Base-by-base conservation (phyloP, 2,113 vertebrate genomes). In the Camelus dromedarius region DNA sequence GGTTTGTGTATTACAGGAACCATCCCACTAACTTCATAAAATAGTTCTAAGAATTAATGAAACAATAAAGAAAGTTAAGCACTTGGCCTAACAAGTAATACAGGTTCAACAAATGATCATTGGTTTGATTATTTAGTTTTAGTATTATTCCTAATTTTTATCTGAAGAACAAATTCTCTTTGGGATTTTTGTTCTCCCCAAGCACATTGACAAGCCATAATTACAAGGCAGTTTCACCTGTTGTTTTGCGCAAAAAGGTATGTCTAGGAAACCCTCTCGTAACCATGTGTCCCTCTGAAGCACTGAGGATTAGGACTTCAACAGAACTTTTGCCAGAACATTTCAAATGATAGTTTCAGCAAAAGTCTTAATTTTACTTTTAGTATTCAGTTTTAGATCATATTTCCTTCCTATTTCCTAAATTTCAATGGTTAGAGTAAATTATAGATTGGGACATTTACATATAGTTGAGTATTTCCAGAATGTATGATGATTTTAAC, bases 331-430 rank as follows among this genome's bases (percentile, higher is more conserved):
- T 24, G 18, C 11, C 35, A 60, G 15, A 79, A 66, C 5, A 56
- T 26, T 90, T 58, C 15, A 89, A 81, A 20, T 14, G 46, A 58
- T 24, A 35, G 2, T 52, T 20, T 11, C 4, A 69, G 76, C 48
- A 58, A 16, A 70, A 64, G 52, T 96, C 52, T 73, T 46, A 48
- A 30, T 87, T 89, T 89, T 42, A 56, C 38, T 42, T 93, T 96
- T 77, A 93, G 22, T 70, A 38, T 80, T 72, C 13, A n/a, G 4
- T 38, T 89, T 96, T 93, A 81, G 15, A 38, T n/a, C 1, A 8
- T 66, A n/a, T 80, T 95, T 92, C 14, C 52, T 84, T 83, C 16
- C 30, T 13, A 42, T 60, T 76, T 84, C 30, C 24, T 13, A 90
- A 95, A 46, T 26, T 19, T 6, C 32, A 60, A 26, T 73, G 3